Evolutionary conservation across 2,113 vertebrate genomes (phyloP).

Genomic region (Labeo catla): DNA sequence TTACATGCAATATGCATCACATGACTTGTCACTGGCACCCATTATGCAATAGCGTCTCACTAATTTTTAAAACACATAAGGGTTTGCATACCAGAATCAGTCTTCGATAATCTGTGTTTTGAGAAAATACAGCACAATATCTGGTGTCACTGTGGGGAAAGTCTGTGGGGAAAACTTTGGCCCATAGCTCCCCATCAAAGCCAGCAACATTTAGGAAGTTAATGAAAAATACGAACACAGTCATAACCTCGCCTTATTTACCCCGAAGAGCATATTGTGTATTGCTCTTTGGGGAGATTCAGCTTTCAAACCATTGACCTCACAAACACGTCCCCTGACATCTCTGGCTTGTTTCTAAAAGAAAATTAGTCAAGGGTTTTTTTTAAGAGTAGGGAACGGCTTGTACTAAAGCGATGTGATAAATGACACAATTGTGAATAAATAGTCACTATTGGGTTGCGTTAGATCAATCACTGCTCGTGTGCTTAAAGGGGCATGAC

Average conservation of each 20-base stretch:
- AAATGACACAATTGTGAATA: background rate
- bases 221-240: slow-evolving; percentile 12
- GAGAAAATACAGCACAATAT: slow-evolving; percentile 18
- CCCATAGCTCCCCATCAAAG: slow-evolving; percentile 24
- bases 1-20: background rate
- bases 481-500: background rate
- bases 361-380: slow-evolving; percentile 12
- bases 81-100: background rate
- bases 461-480: background rate
- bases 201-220: slow-evolving; percentile 24
- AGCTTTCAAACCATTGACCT: slow-evolving; percentile 36
- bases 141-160: slow-evolving; percentile 38
- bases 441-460: background rate
- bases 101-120: slow-evolving; percentile 15
- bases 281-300: slow-evolving; percentile 19
- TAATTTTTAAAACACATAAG: background rate
- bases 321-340: background rate
- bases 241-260: slow-evolving; percentile 27
- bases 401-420: slow-evolving; percentile 9
- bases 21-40: background rate
- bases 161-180: slow-evolving; percentile 34
- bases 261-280: slow-evolving; percentile 10
- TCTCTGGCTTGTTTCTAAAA: slow-evolving; percentile 32
- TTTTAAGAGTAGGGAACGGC: background rate
- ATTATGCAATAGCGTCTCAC: background rate